phyloP scores from a whole-genome alignment of 2,113 vertebrate species.

The Cryptotis parvus region DNA sequence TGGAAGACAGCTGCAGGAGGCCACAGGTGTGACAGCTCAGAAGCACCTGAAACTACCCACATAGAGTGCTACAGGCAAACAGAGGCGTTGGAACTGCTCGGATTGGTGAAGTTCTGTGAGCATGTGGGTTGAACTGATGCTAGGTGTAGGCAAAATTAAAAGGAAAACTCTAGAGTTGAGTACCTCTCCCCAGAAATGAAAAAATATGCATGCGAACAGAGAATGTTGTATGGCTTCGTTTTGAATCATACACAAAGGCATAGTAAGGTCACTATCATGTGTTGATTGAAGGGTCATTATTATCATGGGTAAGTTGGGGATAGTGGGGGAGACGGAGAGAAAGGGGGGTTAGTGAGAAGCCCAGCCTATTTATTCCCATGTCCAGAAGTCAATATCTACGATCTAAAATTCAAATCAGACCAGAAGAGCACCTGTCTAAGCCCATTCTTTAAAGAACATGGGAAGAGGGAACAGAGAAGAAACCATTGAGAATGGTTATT shows the following conservation, averaged over 20 bases:
- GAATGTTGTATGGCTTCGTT: not conserved
- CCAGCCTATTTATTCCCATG: not conserved
- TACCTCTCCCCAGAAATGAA: no score
- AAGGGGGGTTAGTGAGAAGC: not conserved
- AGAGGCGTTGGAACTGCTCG: not conserved
- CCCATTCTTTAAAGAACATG: not conserved
- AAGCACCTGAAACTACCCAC: not conserved
- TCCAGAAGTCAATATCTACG: not conserved
- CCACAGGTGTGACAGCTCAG: not conserved
- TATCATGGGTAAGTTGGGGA: not conserved
- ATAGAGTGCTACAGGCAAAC: not conserved
- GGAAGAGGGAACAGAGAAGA: not conserved
- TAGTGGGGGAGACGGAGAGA: not conserved
- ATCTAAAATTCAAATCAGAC: not conserved
- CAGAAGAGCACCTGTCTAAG: not conserved
- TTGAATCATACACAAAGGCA: not conserved
- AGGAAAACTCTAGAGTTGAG: not conserved
- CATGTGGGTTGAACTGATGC: not conserved
- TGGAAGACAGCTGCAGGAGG: not conserved
- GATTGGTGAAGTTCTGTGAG: not conserved
- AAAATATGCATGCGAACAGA: no score
- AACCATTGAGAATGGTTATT: not conserved
- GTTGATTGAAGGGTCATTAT: slow-evolving; percentile 4
- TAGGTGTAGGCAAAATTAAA: not conserved
- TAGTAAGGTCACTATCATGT: not conserved